Evolutionary conservation across 2,888 invertebrate genomes (phyloP), one percentile per base, ranked within the genome.

Genomic region (Plagodis dolabraria): DNA sequence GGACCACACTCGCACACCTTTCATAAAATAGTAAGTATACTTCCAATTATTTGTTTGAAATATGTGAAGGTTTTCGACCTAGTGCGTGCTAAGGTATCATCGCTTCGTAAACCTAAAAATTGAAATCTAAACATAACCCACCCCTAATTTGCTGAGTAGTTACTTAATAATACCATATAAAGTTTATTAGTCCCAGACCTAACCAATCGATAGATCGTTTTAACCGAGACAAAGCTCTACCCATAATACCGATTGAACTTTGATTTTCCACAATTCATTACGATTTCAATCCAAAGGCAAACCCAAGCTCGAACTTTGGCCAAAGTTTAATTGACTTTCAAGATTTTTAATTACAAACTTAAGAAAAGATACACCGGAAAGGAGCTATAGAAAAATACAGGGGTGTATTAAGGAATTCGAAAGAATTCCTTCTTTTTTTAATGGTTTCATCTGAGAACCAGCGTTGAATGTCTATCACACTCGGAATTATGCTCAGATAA

Each of bases 331-430:
- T 90, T 89, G 89, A 86, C 89, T 89, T 89, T 84, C 82, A 79
- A 85, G 83, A 88, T 90, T 90, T 90, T 90, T 89, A 89, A 90
- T 90, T 89, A 89, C 80, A 78, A 85, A 86, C 84, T 86, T 68
- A 63, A 75, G 77, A 77, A 79, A 80, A 82, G 82, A 84, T 82
- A 81, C 77, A 80, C 74, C 69, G 72, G 60, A 55, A 67, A 57
- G 60, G 68, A 58, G 42, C 38, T 53, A 33, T 40, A 43, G 43
- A 45, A 10, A 50, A 11, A 33, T 55, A 44, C 66, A 62, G 64
- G 52, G 47, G 7, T 44, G 55, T 42, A 68, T 50, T 49, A 7
- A 53, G 56, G 45, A 79, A 76, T 82, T 40, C 10, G 10, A 6
- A 40, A 10, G 7, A 5, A 40, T 22, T 22, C 22, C 22, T 22